These are phyloP conservation scores for Scarus forsteni DNA, from an alignment of 2,797 vertebrate species.

Conservation along the genomic window DNA sequence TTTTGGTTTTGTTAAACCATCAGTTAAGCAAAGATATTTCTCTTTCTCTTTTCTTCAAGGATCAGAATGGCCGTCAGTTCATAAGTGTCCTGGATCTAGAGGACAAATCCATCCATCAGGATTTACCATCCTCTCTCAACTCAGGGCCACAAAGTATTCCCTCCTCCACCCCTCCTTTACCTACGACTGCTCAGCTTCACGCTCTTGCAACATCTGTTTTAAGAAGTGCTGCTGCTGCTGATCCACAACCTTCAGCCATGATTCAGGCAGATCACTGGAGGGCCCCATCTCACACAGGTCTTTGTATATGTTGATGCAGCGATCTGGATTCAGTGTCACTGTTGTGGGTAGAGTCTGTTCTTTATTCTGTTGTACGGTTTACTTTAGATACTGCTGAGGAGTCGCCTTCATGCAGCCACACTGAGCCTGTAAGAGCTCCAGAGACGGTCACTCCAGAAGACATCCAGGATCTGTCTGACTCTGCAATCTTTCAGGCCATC, in stretches of 20 bases:
- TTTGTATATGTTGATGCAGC: background rate
- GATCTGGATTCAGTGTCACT: background rate
- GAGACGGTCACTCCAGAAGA: conserved; percentile 55
- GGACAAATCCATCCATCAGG: conserved; percentile 68
- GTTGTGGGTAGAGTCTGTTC: conserved; percentile 1
- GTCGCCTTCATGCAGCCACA: conserved; percentile 20
- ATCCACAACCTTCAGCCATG: conserved; percentile 2
- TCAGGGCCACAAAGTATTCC: conserved; percentile 37
- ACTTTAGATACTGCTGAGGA: conserved; percentile 45
- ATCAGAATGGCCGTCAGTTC: conserved; percentile 76
- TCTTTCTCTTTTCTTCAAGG: conserved; percentile 42
- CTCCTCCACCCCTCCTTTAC: conserved; percentile 50
- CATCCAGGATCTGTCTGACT: conserved; percentile 22
- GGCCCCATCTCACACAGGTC: conserved; percentile 54
- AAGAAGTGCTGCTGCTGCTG: conserved; percentile 16
- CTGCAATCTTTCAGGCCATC: conserved; percentile 42
- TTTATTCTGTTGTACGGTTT: conserved; percentile 10
- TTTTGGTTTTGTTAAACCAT: background rate
- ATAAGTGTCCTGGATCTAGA: conserved; percentile 89
- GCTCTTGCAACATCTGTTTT: conserved; percentile 76
- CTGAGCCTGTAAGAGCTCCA: conserved; percentile 34
- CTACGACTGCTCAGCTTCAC: conserved; percentile 82
- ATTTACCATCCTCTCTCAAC: conserved; percentile 58
- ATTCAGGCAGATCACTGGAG: conserved; percentile 12
- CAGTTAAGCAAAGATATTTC: background rate